These are phyloP conservation scores for Syngnathus acus DNA, from an alignment of 2,797 vertebrate genomes.

Conservation along the genomic window DNA sequence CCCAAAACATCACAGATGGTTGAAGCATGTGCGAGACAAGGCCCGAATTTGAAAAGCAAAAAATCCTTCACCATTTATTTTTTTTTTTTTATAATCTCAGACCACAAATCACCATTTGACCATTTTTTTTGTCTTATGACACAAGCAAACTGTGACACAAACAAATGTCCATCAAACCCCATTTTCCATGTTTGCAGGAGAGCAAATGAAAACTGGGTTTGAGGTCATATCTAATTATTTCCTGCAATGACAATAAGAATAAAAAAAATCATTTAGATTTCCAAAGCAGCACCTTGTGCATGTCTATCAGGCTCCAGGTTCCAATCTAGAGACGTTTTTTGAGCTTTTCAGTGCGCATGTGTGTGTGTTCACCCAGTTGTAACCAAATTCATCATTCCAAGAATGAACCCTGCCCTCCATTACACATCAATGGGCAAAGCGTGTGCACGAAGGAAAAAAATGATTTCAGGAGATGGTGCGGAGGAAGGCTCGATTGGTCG, in stretches of 20 bases:
- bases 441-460: slow-evolving; percentile 61
- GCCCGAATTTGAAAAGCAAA: too few species aligned
- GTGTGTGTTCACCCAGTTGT: slow-evolving; percentile 50
- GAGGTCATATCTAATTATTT: too few species aligned
- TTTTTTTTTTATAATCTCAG: too few species aligned
- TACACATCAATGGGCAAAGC: slow-evolving; percentile 70
- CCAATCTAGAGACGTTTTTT: slow-evolving; percentile 44
- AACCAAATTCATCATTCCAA: slow-evolving; percentile 72
- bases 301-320: background rate
- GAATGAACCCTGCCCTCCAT: slow-evolving; percentile 65
- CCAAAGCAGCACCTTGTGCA: background rate
- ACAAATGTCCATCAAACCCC: too few species aligned
- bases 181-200: too few species aligned
- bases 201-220: too few species aligned
- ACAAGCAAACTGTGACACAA: too few species aligned
- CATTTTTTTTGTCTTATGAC: too few species aligned
- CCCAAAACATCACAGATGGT: background rate
- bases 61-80: too few species aligned
- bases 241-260: background rate
- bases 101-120: too few species aligned
- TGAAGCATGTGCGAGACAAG: too few species aligned
- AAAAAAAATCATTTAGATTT: background rate
- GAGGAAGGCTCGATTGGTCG: slow-evolving; percentile 61
- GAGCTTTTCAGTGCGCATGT: slow-evolving; percentile 21
- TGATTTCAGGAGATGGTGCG: slow-evolving; percentile 60